These are phyloP conservation scores for Brotula barbata DNA, from an alignment of 2,797 vertebrate species.

Conservation along the genomic window DNA sequence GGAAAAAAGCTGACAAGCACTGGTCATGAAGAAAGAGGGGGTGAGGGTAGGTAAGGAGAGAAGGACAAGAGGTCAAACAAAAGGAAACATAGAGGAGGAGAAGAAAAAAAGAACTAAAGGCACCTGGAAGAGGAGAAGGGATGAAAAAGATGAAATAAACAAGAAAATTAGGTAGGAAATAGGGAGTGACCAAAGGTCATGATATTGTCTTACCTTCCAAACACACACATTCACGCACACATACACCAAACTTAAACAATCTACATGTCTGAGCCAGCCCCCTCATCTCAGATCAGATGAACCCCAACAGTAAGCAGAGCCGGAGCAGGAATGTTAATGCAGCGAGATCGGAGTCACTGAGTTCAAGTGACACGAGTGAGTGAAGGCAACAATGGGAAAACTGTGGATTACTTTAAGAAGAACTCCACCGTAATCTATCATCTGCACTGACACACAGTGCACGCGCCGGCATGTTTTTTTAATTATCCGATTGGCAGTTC, in stretches of 20 bases:
- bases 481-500: conserved; percentile 22
- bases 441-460: background rate
- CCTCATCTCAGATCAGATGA: conserved; percentile 12
- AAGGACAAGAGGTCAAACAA: no score
- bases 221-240: conserved; percentile 15
- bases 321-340: conserved; percentile 27
- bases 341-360: conserved; percentile 23
- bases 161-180: no score
- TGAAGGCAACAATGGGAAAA: conserved; percentile 21
- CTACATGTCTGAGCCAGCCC: conserved; percentile 42
- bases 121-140: no score
- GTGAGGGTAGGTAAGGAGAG: no score
- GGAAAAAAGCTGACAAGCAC: no score
- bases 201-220: background rate
- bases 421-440: conserved; percentile 13
- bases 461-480: conserved; percentile 3
- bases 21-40: no score
- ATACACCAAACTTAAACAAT: background rate
- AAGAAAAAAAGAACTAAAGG: no score
- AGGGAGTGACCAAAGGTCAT: no score
- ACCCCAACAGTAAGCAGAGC: conserved; percentile 18
- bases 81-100: no score
- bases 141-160: no score
- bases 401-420: background rate
- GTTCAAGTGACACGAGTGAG: conserved; percentile 42